Base-by-base conservation (phyloP, 2,797 vertebrate genomes). In the Alcedo atthis region DNA sequence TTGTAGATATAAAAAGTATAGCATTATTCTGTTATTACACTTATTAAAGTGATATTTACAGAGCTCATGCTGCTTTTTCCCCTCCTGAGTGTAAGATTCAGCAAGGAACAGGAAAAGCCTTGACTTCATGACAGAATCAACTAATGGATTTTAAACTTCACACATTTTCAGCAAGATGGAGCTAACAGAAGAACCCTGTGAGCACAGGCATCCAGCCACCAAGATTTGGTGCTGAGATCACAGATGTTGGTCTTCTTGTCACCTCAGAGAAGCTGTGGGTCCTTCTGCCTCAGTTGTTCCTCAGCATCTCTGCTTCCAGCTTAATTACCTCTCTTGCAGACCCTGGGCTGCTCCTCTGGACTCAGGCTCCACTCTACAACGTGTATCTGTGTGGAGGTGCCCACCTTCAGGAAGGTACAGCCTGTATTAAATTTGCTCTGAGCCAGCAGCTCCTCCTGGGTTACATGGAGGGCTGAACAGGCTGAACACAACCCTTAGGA, bases 1-100 rank as follows among this genome's bases (percentile, higher is more conserved):
- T 20, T 61, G 45, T 40, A 37, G 3, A 37, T 63, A 83, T 76
- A 85, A 96, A 96, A 95, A 94, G 93, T 63, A 87, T 40, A 89
- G 66, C 28, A 37, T 81, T 78, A 82, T 87, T 92, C 55, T 96
- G 85, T 87, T 93, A 90, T 81, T 71, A 71, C 75, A 22, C 68
- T 74, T 93, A 93, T 80, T 92, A 85, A 94, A 91, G 54, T 66
- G 89, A 67, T 93, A 95, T 94, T 94, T 94, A 91, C 71, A 0
- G 2, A 81, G 43, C 82, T 92, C 12, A 13, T 62, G 76, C n/a
- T 45, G 73, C 30, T 46, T 59, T 91, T 51, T 16, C 49, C 10
- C 12, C 49, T 84, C 90, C 59, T 32, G 42, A 37, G 32, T 25
- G 62, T 75, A 75, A 90, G 37, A 89, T 45, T 68, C 33, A 75